Evolutionary conservation across 1,140 invertebrate genomes (phyloP), one percentile per base, ranked within the genome.

Genomic region (Himalopsyche phryganea): DNA sequence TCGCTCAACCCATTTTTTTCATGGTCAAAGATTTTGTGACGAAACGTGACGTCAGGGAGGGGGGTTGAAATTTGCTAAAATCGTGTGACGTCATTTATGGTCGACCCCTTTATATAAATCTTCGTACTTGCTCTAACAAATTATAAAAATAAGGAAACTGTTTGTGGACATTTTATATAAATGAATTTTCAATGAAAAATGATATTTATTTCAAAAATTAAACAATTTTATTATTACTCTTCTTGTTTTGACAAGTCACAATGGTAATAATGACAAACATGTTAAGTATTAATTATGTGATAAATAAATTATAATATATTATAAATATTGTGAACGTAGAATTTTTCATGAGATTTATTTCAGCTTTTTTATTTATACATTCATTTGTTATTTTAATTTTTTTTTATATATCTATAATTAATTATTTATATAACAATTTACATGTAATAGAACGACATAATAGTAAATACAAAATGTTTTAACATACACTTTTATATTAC

Each of bases 161-260:
- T n/a, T n/a, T n/a, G n/a, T n/a, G n/a, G n/a, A n/a, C n/a, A n/a
- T n/a, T n/a, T n/a, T n/a, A n/a, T n/a, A n/a, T n/a, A n/a, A 28
- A 28, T 28, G 23, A 28, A 9, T 28, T 28, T 28, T 28, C 9
- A 28, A 28, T 28, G 23, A 28, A 28, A 28, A 28, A 3, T 28
- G 23, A 28, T 28, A 28, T 28, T 28, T 28, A 14, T 40, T 35
- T 63, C 61, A 63, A 63, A 63, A 63, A 63, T 63, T 63, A 63
- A 63, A 63, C 61, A 59, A 63, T 63, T 63, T 61, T 59, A 58
- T 54, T 63, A 55, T 63, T 54, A 59, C 45, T 62, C 38, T 49
- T 58, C 42, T 59, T 58, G 55, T 51, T 54, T 58, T 55, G 47
- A 58, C 42, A 52, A 63, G 55, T 58, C 52, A 63, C 57, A 59